These are phyloP conservation scores for Papilio glaucus DNA, from an alignment of 1,140 invertebrate genomes.

Conservation along the genomic window DNA sequence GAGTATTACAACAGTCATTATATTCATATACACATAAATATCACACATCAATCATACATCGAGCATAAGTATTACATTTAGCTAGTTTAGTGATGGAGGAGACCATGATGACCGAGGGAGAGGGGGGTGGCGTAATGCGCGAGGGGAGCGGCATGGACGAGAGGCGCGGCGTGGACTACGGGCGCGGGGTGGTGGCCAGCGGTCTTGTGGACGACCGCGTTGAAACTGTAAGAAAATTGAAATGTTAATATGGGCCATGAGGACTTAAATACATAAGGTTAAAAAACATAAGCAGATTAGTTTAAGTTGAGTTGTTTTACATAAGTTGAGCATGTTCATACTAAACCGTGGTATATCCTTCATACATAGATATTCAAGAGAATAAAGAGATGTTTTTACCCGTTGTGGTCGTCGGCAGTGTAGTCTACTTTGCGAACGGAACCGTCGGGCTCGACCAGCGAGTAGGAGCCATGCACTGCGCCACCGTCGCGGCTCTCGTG, in stretches of 20 bases:
- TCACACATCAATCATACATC: slow-evolving; percentile 77
- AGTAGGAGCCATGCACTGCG: slow-evolving; percentile 80
- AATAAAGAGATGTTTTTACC: no score
- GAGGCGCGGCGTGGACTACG: slow-evolving; percentile 58
- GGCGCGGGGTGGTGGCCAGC: slow-evolving; percentile 77
- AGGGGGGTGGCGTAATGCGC: slow-evolving; percentile 51
- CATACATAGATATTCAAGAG: no score
- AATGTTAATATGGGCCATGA: not conserved
- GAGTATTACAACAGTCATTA: slow-evolving; percentile 69
- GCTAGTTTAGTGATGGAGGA: slow-evolving; percentile 69
- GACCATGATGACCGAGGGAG: slow-evolving; percentile 74
- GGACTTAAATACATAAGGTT: no score
- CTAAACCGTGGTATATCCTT: no score
- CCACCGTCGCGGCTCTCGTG: slow-evolving; percentile 79
- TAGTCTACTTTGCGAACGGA: slow-evolving; percentile 83
- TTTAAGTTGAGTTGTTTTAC: no score
- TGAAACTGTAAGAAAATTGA: slow-evolving; percentile 70
- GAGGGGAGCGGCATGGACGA: slow-evolving; percentile 46
- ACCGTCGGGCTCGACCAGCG: slow-evolving; percentile 82
- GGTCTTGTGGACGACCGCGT: slow-evolving; percentile 82
- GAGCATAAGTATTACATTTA: slow-evolving; percentile 59
- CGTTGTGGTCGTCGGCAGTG: slow-evolving; percentile 82
- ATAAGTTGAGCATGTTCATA: no score
- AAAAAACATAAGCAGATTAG: no score
- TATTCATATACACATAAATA: slow-evolving; percentile 80